A percentile compares a stretch with the other conserved stretches of the same genome.
Conservation (phyloP, 2,888 invertebrate species). For the Malthinus seriepunctatus region DNA sequence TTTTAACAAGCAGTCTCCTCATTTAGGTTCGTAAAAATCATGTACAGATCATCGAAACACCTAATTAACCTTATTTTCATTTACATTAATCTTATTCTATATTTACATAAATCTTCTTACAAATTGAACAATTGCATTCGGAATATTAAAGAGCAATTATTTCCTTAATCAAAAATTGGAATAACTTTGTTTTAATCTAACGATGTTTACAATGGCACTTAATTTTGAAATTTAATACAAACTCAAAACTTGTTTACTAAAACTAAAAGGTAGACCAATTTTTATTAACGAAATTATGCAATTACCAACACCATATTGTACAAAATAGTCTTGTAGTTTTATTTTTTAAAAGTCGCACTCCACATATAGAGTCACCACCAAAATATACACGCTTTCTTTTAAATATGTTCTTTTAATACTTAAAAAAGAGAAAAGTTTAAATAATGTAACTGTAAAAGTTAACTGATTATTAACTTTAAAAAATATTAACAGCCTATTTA, state of each 20-base stretch:
- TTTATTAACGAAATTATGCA: constrained; percentile 17
- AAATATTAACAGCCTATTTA: constrained; percentile 3
- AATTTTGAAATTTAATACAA: constrained; percentile 8
- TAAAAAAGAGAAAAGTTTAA: neutral
- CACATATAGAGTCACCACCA: neutral
- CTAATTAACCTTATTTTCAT: constrained; percentile 18
- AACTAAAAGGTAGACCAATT: constrained; percentile 23
- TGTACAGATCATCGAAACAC: constrained; percentile 12
- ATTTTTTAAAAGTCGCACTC: constrained; percentile 32
- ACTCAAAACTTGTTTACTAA: neutral
- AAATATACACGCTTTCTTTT: too few species aligned
- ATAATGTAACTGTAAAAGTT: neutral
- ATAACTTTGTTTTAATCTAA: constrained; percentile 6
- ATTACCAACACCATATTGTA: constrained; percentile 34
- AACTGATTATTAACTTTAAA: neutral
- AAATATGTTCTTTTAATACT: too few species aligned
- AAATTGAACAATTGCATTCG: constrained; percentile 4
- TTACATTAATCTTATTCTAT: constrained; percentile 42
- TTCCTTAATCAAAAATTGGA: constrained; percentile 16
- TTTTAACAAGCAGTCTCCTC: constrained; percentile 40
- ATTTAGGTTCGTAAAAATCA: constrained; percentile 30
- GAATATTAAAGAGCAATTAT: neutral
- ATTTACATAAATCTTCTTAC: constrained; percentile 46
- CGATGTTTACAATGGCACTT: constrained; percentile 28
- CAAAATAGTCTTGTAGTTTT: constrained; percentile 34